Evolutionary conservation across 2,888 invertebrate genomes (phyloP).

Genomic region (Ennomos fuscantarius): DNA sequence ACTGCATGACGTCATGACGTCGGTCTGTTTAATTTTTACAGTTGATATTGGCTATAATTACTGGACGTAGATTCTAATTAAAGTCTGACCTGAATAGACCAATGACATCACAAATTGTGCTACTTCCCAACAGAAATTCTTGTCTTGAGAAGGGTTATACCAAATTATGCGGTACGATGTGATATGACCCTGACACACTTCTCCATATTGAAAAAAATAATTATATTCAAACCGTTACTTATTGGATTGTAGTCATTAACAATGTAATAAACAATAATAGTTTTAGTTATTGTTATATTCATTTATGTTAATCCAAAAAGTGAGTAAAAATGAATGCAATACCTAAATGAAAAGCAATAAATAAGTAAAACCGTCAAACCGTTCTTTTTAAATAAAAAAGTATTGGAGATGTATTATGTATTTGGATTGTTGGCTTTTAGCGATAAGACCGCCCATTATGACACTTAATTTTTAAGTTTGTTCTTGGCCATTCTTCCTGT

Average conservation of each 20-base stretch:
- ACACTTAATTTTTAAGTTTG: too few species aligned
- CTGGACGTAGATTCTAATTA: conserved; percentile 28
- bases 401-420: too few species aligned
- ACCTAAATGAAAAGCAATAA: too few species aligned
- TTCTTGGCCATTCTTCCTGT: too few species aligned
- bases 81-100: conserved; percentile 24
- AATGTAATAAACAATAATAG: conserved; percentile 8
- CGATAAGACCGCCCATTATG: too few species aligned
- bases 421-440: too few species aligned
- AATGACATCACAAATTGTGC: conserved; percentile 23
- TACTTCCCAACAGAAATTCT: conserved; percentile 7
- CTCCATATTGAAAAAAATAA: not conserved
- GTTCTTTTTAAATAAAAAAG: too few species aligned
- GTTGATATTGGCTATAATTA: conserved; percentile 27
- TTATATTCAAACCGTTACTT: too few species aligned
- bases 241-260: not conserved
- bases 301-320: too few species aligned
- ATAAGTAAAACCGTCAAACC: too few species aligned
- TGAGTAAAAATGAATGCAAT: too few species aligned
- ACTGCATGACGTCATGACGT: conserved; percentile 19
- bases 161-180: conserved; percentile 12
- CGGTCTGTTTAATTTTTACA: conserved; percentile 11
- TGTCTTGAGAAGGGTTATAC: conserved; percentile 16
- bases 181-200: conserved; percentile 11
- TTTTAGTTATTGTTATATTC: too few species aligned